A percentile compares a stretch with the other conserved stretches of the same genome.
phyloP scores from a whole-genome alignment of 2,888 invertebrate genomes.

The Nephrotoma flavescens region DNA sequence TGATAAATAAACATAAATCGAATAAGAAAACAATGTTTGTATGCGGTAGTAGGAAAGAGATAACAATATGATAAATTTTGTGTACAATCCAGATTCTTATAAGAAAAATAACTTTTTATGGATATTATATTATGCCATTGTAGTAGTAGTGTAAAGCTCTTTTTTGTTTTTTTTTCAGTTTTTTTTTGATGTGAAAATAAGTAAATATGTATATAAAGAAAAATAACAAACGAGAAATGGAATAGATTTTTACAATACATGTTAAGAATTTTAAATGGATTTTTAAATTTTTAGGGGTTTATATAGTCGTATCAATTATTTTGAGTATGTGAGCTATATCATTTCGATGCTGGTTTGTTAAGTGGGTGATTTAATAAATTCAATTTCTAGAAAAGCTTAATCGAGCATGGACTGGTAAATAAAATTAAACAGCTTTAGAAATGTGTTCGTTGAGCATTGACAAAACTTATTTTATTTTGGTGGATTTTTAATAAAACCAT shows the following conservation, averaged over 20 bases:
- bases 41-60: neutral
- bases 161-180: neutral
- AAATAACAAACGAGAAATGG: neutral
- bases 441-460: too few relatives aligned
- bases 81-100: neutral
- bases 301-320: neutral
- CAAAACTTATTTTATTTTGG: too few relatives aligned
- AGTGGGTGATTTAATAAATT: neutral
- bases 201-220: neutral
- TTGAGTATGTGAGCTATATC: neutral
- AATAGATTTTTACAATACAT: neutral
- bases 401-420: too few relatives aligned
- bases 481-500: too few relatives aligned
- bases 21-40: neutral
- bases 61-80: neutral
- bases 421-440: too few relatives aligned
- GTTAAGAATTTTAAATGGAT: neutral
- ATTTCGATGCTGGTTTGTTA: neutral
- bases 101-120: neutral
- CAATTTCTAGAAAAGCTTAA: too few relatives aligned
- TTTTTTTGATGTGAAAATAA: neutral
- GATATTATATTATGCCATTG: neutral
- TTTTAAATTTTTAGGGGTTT: neutral
- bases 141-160: neutral
- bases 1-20: neutral